Evolutionary conservation across 2,113 vertebrate genomes (phyloP).

Genomic region (Salvelinus sp.): DNA sequence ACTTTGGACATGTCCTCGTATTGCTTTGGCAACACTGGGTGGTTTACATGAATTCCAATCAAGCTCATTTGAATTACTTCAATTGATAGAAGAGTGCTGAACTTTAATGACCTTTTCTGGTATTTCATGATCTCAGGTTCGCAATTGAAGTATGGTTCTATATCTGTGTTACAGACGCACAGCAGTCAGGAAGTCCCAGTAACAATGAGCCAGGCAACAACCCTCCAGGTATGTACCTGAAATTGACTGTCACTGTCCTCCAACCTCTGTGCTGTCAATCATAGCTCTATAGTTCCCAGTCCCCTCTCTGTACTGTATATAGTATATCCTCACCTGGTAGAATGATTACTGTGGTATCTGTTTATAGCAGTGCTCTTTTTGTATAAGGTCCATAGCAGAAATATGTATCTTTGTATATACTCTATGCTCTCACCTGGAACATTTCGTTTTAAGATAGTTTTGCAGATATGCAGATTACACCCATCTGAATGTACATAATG

Average conservation of each 20-base stretch:
- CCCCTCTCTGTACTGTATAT: background rate
- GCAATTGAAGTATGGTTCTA: constrained; percentile 20
- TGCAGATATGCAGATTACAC: too few relatives aligned
- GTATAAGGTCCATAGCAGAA: too few relatives aligned
- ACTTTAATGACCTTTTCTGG: background rate
- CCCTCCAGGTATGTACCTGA: constrained; percentile 88
- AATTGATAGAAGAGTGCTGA: background rate
- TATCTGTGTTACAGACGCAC: constrained; percentile 86
- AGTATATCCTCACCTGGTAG: background rate
- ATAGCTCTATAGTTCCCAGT: constrained; percentile 12
- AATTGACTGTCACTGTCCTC: constrained; percentile 35
- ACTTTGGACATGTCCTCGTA: too few relatives aligned
- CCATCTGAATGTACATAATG: too few relatives aligned
- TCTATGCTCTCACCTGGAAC: too few relatives aligned
- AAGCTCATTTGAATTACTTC: background rate
- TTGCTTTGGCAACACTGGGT: too few relatives aligned
- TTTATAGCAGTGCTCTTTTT: too few relatives aligned
- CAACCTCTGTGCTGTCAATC: background rate
- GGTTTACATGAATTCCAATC: too few relatives aligned
- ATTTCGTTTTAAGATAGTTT: too few relatives aligned
- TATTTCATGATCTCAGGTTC: background rate
- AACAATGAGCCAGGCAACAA: constrained; percentile 99
- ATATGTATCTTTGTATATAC: too few relatives aligned
- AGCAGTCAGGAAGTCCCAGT: constrained; percentile 99
- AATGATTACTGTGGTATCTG: background rate